phyloP scores from a whole-genome alignment of 2,797 vertebrate species.

The Zenarchopterus dispar region DNA sequence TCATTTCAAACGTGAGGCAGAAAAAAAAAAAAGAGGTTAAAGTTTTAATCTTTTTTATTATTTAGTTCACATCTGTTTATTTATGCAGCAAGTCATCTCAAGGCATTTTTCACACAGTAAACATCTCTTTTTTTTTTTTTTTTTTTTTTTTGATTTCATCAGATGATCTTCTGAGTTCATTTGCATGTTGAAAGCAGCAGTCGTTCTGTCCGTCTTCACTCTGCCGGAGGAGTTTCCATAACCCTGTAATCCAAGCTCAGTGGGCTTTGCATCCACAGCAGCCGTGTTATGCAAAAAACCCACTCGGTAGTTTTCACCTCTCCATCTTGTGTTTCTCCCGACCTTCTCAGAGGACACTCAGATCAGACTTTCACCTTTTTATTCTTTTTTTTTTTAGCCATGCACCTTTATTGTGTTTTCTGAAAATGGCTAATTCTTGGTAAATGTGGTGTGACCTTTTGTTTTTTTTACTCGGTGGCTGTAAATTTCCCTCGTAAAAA shows the following conservation, averaged over 20 bases:
- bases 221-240: constrained; percentile 41
- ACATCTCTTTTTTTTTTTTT: too few species aligned
- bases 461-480: constrained; percentile 37
- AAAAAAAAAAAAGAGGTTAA: too few species aligned
- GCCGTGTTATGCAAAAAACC: constrained; percentile 52
- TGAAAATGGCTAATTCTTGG: neutral
- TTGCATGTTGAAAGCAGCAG: too few species aligned
- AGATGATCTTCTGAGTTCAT: too few species aligned
- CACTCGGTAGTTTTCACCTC: constrained; percentile 63
- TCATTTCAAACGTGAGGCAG: too few species aligned
- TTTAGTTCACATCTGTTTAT: too few species aligned
- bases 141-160: too few species aligned
- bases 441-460: constrained; percentile 20
- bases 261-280: constrained; percentile 37
- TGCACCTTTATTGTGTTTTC: neutral
- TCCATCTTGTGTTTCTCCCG: constrained; percentile 59
- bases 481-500: constrained; percentile 62
- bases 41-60: too few species aligned
- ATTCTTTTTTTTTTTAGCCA: neutral
- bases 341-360: constrained; percentile 45
- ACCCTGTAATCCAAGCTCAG: constrained; percentile 65
- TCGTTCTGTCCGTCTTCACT: constrained; percentile 15
- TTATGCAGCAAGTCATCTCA: too few species aligned
- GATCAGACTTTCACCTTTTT: neutral
- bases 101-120: too few species aligned